Evolutionary conservation across 2,888 invertebrate species (phyloP).

Genomic region (Nomada lathburiana): DNA sequence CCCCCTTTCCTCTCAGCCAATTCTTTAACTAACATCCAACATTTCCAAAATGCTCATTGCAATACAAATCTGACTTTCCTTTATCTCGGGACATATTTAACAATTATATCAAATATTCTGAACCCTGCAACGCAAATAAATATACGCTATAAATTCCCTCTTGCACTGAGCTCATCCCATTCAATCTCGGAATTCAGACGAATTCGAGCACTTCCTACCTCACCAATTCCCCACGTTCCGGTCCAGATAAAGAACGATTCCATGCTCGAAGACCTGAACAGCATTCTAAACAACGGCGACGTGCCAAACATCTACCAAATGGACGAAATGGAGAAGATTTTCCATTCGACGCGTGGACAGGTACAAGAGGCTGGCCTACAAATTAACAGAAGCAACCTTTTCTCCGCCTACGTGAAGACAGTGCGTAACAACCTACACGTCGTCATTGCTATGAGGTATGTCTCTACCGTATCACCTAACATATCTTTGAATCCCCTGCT

Average conservation of each 20-base stretch:
- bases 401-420: conserved; percentile 92
- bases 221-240: neutral
- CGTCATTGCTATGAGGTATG: conserved; percentile 89
- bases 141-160: too few relatives aligned
- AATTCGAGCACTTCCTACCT: neutral
- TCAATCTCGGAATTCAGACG: neutral
- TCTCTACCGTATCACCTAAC: neutral
- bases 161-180: too few relatives aligned
- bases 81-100: too few relatives aligned
- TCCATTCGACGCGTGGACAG: conserved; percentile 89
- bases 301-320: conserved; percentile 94
- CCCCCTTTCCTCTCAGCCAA: too few relatives aligned
- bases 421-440: conserved; percentile 93
- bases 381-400: conserved; percentile 94
- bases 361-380: conserved; percentile 91
- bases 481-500: neutral
- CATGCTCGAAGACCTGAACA: conserved; percentile 95
- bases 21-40: too few relatives aligned
- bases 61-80: too few relatives aligned
- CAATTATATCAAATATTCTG: too few relatives aligned
- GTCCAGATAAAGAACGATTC: conserved; percentile 93
- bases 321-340: conserved; percentile 92
- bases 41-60: too few relatives aligned
- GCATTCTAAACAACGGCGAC: conserved; percentile 94
- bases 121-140: too few relatives aligned